These are phyloP conservation scores for Lophochroa leadbeateri DNA, from an alignment of 2,113 vertebrate genomes.

Conservation along the genomic window DNA sequence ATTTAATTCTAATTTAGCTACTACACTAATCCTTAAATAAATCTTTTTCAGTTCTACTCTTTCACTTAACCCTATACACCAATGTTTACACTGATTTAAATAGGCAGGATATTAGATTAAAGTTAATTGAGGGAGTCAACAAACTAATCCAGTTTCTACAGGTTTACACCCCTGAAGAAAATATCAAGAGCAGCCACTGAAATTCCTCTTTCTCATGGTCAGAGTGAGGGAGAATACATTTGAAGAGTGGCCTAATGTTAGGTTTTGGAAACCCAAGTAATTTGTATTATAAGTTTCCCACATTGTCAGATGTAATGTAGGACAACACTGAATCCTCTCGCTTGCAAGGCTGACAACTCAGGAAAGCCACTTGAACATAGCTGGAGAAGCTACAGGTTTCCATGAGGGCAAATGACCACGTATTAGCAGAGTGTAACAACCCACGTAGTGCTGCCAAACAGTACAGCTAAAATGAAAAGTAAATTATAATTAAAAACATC, in stretches of 20 bases:
- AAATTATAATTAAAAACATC: neutral
- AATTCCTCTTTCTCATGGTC: slow-evolving; percentile 16
- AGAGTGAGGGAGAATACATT: neutral
- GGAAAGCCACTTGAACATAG: neutral
- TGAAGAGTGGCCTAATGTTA: neutral
- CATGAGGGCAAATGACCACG: neutral
- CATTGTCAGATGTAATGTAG: neutral
- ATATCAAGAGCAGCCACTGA: slow-evolving; percentile 44
- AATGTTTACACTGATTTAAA: slow-evolving; percentile 75
- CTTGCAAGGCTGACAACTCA: neutral
- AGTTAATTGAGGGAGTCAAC: slow-evolving; percentile 74
- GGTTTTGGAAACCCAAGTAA: slow-evolving; percentile 11
- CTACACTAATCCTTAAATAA: slow-evolving; percentile 75
- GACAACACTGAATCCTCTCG: neutral
- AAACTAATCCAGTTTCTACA: slow-evolving; percentile 67
- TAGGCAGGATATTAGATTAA: slow-evolving; percentile 77
- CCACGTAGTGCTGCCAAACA: neutral
- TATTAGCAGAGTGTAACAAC: neutral
- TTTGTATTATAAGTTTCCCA: neutral
- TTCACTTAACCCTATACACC: slow-evolving; percentile 59
- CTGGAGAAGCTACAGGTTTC: neutral
- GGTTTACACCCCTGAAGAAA: slow-evolving; percentile 66
- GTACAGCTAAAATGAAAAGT: neutral
- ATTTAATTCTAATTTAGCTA: slow-evolving; percentile 74
- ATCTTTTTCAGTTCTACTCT: slow-evolving; percentile 70